phyloP scores from a whole-genome alignment of 1,140 invertebrate species.

The Steinernema feltiae region DNA sequence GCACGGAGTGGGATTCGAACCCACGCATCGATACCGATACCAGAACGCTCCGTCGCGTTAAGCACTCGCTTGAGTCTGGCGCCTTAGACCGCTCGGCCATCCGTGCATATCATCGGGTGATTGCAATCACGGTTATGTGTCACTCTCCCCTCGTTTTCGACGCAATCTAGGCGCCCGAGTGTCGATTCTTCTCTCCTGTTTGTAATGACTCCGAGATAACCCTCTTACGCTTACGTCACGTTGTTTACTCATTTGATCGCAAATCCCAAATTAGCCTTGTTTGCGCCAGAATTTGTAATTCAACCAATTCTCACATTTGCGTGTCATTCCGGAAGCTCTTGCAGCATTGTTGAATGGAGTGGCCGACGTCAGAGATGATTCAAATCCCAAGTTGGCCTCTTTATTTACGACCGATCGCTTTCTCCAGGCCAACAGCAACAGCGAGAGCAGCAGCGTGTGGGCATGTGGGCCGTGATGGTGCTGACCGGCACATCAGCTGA shows the following conservation, averaged over 20 bases:
- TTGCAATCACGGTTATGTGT: background rate
- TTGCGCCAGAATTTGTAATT: background rate
- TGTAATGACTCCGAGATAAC: no score
- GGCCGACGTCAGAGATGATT: no score
- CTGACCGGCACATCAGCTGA: constrained; percentile 12
- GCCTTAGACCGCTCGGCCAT: constrained; percentile 54
- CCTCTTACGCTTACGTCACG: no score
- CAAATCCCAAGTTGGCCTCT: background rate
- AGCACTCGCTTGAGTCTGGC: constrained; percentile 48
- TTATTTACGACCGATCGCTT: background rate
- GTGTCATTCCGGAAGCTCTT: no score
- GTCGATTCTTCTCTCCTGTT: no score
- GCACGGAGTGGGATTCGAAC: constrained; percentile 23
- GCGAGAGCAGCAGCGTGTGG: no score
- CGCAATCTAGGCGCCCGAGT: no score
- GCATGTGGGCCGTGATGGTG: no score
- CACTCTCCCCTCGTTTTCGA: no score
- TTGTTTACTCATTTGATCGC: background rate
- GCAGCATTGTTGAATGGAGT: no score
- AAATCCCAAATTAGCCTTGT: background rate
- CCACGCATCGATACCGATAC: constrained; percentile 25
- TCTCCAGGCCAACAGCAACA: no score
- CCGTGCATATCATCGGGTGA: constrained; percentile 27
- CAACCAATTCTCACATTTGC: background rate
- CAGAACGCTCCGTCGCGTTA: constrained; percentile 20